phyloP scores from a whole-genome alignment of 2,113 vertebrate species.

The Daubentonia madagascariensis region DNA sequence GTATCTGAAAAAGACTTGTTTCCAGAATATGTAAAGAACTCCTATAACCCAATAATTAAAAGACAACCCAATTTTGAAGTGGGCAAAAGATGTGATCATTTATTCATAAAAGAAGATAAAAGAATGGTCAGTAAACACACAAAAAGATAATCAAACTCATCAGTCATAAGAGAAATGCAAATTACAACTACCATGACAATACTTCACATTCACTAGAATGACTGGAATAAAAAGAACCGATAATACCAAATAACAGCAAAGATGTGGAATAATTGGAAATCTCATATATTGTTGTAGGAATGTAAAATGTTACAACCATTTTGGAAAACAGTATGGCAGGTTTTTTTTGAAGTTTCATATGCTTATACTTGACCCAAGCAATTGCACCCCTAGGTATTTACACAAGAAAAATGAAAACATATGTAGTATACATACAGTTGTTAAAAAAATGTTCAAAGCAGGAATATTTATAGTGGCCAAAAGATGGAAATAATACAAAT shows the following conservation, averaged over 20 bases:
- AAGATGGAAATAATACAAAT: not conserved
- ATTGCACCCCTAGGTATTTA: not conserved
- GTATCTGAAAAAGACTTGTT: not conserved
- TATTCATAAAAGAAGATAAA: not conserved
- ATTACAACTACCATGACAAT: not conserved
- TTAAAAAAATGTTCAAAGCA: not conserved
- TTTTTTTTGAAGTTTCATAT: not conserved
- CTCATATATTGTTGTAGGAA: not conserved
- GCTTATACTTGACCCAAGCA: not conserved
- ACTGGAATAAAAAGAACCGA: not conserved
- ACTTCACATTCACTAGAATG: not conserved
- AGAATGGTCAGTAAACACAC: not conserved
- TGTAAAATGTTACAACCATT: not conserved
- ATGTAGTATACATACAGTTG: not conserved
- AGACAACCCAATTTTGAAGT: not conserved
- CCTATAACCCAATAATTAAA: not conserved
- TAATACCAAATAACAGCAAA: not conserved
- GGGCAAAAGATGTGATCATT: not conserved
- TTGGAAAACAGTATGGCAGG: not conserved
- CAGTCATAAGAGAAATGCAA: not conserved
- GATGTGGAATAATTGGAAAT: not conserved
- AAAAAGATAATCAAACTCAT: not conserved
- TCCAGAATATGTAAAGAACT: conserved; percentile 1
- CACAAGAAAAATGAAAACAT: conserved; percentile 14
- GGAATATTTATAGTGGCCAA: not conserved